phyloP scores from a whole-genome alignment of 1,140 invertebrate species.

The Eurosta solidaginis region DNA sequence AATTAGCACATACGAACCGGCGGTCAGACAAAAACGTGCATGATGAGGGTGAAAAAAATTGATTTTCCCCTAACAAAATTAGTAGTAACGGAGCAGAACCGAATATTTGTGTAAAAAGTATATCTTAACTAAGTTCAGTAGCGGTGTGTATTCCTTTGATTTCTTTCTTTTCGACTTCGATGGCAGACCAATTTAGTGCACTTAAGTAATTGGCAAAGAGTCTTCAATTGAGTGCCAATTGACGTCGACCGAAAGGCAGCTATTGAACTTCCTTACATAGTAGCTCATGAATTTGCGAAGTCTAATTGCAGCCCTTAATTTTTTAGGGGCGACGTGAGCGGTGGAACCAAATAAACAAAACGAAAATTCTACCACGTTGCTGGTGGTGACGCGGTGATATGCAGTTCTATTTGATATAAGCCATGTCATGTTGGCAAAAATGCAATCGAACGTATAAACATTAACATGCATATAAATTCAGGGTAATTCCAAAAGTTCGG shows the following conservation, averaged over 20 bases:
- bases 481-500: too few relatives aligned
- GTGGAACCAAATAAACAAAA: too few relatives aligned
- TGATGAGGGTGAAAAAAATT: conserved; percentile 4
- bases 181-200: too few relatives aligned
- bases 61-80: not conserved
- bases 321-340: too few relatives aligned
- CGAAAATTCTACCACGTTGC: not conserved
- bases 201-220: too few relatives aligned
- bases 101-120: not conserved
- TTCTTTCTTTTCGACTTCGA: too few relatives aligned
- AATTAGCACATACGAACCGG: too few relatives aligned
- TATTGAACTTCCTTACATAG: too few relatives aligned
- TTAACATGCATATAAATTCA: not conserved
- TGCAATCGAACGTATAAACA: not conserved
- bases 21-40: not conserved
- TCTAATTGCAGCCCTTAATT: not conserved
- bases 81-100: not conserved
- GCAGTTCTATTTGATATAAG: not conserved
- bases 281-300: too few relatives aligned
- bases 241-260: too few relatives aligned
- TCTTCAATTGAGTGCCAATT: too few relatives aligned
- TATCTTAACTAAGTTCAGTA: not conserved
- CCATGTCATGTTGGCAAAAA: too few relatives aligned
- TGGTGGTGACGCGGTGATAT: not conserved
- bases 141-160: not conserved